Base-by-base conservation (phyloP, 2,113 vertebrate species). In the Sturnus vulgaris region DNA sequence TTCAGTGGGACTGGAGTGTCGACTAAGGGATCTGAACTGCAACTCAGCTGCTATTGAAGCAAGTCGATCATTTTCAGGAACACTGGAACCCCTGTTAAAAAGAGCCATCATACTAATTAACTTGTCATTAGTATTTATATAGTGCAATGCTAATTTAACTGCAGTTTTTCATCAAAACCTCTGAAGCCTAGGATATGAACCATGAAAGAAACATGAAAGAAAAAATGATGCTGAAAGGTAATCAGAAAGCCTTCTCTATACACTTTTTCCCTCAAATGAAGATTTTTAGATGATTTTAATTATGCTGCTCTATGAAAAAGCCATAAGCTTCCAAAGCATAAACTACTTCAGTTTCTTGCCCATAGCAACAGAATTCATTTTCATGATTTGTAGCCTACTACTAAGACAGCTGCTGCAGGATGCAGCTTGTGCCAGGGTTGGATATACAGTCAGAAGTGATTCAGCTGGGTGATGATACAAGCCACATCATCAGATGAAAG, bases 1-100 rank as follows among this genome's bases (percentile, higher is more conserved):
- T 86, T 99, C 99, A 5, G 99, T 99, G 86, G 99, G 99, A 94
- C 99, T 99, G 50, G 99, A 99, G 97, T 99, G 99, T 42, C 99
- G 99, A 82, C 99, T 99, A 80, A 99, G 98, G 40, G 99, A 99
- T 97, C 98, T 98, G 95, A 99, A 99, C 95, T 99, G 98, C 94
- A 99, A 92, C 63, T 99, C 99, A 18, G 99, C 98, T 44, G 99
- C 99, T 86, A 99, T 98, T 27, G 99, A 99, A 11, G 99, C 98
- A 94, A 99, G 97, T 15, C 99, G 98, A 96, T 99, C 99, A 56
- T 99, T 99, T 96, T 99, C 99, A 33, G 99, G 99, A 86, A 98
- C 98, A 60, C 98, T 99, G 95, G 99, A 99, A 85, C 98, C 98
- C 96, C 99, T 99, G 98, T 93, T 94, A 84, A 90, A 96, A 87